phyloP scores from a whole-genome alignment of 2,888 invertebrate species.

The Caenorhabditis sinica region DNA sequence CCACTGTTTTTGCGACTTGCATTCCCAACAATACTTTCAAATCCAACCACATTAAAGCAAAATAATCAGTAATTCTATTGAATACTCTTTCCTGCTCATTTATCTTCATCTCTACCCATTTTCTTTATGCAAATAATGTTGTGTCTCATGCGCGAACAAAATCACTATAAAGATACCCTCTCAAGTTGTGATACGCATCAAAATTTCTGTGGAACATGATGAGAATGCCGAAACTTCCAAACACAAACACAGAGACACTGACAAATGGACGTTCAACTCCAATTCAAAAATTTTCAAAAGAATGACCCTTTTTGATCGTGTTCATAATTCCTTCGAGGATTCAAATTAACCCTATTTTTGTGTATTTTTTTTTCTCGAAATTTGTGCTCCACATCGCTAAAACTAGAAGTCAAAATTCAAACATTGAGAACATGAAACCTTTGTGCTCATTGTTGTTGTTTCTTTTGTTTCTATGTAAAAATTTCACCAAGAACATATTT shows the following conservation, averaged over 20 bases:
- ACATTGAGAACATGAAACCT: not conserved
- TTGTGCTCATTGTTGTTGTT: not conserved
- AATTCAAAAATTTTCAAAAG: conserved; percentile 7
- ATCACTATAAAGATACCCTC: conserved; percentile 59
- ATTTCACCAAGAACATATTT: conserved; percentile 21
- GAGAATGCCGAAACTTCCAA: conserved; percentile 23
- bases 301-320: conserved; percentile 2
- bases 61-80: conserved; percentile 22
- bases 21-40: not conserved
- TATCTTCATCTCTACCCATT: conserved; percentile 6
- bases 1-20: conserved; percentile 14
- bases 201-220: conserved; percentile 51
- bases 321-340: conserved; percentile 40
- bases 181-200: conserved; percentile 57
- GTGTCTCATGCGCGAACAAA: conserved; percentile 59
- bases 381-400: conserved; percentile 14
- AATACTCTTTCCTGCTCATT: conserved; percentile 1
- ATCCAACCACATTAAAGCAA: not conserved
- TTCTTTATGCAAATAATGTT: conserved; percentile 47
- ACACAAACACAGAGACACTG: conserved; percentile 4
- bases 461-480: conserved; percentile 34
- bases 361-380: not conserved
- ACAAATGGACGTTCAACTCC: conserved; percentile 1
- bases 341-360: conserved; percentile 5
- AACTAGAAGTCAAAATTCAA: not conserved